Percentiles rank a stretch among this genome's conserved stretches.
These are phyloP conservation scores for Phylloscopus trochiloides DNA, from an alignment of 2,113 vertebrate genomes.

Conservation along the genomic window DNA sequence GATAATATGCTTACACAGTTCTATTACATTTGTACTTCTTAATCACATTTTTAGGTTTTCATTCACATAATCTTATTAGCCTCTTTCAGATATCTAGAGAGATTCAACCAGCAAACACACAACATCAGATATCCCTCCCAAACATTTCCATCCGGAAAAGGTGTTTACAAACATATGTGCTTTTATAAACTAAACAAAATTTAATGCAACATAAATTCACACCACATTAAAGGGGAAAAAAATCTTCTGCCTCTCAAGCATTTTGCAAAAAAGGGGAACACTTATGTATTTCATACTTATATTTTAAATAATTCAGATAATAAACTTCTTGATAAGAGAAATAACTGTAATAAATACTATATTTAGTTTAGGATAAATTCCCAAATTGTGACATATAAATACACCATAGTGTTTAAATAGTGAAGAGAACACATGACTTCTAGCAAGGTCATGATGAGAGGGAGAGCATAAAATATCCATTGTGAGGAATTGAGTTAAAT, in stretches of 20 bases:
- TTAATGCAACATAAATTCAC: neutral
- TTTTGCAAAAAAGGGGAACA: neutral
- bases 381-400: neutral
- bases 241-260: neutral
- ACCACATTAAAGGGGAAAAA: neutral
- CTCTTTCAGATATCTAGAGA: neutral
- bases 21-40: neutral
- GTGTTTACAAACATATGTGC: neutral
- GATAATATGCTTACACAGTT: neutral
- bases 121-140: neutral
- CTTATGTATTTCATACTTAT: neutral
- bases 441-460: conserved; percentile 9
- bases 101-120: neutral
- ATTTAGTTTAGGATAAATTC: neutral
- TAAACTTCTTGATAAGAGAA: neutral
- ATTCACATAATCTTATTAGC: neutral
- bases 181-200: neutral
- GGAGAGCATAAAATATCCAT: neutral
- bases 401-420: neutral
- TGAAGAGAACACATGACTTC: neutral
- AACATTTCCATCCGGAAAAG: neutral
- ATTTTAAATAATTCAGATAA: neutral
- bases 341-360: neutral
- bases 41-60: neutral
- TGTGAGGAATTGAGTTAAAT: neutral